phyloP scores from a whole-genome alignment of 2,888 invertebrate genomes.

The Artemia sp. region DNA sequence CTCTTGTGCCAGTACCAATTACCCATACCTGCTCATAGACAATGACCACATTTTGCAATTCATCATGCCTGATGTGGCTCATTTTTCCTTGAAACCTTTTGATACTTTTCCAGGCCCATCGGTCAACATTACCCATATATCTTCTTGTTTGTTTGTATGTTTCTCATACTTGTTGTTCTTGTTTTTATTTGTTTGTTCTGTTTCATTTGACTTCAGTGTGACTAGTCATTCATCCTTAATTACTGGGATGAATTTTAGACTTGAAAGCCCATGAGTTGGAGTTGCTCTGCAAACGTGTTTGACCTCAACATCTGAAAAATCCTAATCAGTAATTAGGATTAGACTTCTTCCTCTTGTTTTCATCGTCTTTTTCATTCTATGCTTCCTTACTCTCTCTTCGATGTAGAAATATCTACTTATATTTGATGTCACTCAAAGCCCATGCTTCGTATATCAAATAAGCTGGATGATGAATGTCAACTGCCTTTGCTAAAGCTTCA shows the following conservation, averaged over 20 bases:
- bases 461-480: constrained; percentile 58
- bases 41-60: constrained; percentile 73
- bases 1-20: constrained; percentile 96
- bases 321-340: constrained; percentile 58
- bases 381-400: constrained; percentile 63
- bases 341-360: constrained; percentile 69
- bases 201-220: constrained; percentile 84
- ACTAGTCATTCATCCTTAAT: constrained; percentile 71
- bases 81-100: too few relatives aligned
- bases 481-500: too few relatives aligned
- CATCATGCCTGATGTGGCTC: constrained; percentile 41
- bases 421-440: constrained; percentile 67
- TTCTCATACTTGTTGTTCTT: too few relatives aligned
- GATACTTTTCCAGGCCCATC: constrained; percentile 46
- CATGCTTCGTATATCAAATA: constrained; percentile 95
- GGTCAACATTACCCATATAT: constrained; percentile 26
- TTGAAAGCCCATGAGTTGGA: constrained; percentile 76
- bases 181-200: constrained; percentile 34
- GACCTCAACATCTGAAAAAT: constrained; percentile 45
- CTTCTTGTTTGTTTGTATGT: constrained; percentile 43
- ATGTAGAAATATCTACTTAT: constrained; percentile 84
- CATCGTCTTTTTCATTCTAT: constrained; percentile 82
- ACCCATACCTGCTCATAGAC: constrained; percentile 99
- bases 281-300: constrained; percentile 41
- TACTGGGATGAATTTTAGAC: constrained; percentile 90